phyloP scores from a whole-genome alignment of 2,113 vertebrate species.

The Noctilio leporinus region DNA sequence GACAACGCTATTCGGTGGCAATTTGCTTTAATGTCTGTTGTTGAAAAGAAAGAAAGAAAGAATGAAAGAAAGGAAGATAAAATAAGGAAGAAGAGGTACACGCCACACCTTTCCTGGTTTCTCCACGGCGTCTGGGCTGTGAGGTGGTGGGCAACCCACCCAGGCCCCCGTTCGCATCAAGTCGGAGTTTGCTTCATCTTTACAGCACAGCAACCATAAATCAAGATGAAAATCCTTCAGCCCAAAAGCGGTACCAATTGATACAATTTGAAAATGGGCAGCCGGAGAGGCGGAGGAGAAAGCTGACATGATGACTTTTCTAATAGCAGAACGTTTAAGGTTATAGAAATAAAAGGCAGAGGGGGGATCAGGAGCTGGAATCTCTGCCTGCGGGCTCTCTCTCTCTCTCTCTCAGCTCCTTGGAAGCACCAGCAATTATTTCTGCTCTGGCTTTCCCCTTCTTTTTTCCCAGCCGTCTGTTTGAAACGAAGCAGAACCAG shows the following conservation, averaged over 20 bases:
- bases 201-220: conserved; percentile 75
- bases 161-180: conserved; percentile 50
- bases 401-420: conserved; percentile 79
- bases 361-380: conserved; percentile 85
- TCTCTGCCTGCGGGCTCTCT: conserved; percentile 85
- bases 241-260: conserved; percentile 80
- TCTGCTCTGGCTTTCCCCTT: conserved; percentile 79
- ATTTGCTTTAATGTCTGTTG: conserved; percentile 27
- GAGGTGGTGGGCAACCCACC: conserved; percentile 66
- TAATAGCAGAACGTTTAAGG: conserved; percentile 88
- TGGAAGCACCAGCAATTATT: conserved; percentile 86
- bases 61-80: no score
- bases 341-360: conserved; percentile 86
- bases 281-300: conserved; percentile 79
- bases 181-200: conserved; percentile 73
- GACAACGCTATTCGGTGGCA: not conserved
- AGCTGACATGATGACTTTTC: conserved; percentile 85
- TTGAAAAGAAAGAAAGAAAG: not conserved
- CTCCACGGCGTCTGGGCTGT: not conserved
- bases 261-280: conserved; percentile 84
- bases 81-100: not conserved
- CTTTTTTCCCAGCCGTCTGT: conserved; percentile 75
- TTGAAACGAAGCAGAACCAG: conserved; percentile 87
- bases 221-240: conserved; percentile 82
- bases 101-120: not conserved